Conservation (phyloP, 2,797 vertebrate genomes). For the Smutsia gigantea region DNA sequence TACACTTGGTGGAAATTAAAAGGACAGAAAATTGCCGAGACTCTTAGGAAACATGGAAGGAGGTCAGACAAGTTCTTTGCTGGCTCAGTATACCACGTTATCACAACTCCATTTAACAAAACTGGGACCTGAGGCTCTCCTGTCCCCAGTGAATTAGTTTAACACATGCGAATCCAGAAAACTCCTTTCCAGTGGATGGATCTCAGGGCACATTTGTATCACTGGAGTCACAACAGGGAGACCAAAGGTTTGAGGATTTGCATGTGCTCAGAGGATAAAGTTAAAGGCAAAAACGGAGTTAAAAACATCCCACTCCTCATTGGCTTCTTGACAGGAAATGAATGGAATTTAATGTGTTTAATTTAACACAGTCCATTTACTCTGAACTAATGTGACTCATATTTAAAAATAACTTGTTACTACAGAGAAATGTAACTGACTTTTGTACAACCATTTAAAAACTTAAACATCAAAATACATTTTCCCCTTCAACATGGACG, state of each 20-base stretch:
- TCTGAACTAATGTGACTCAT: background rate
- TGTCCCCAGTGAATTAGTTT: conserved; percentile 34
- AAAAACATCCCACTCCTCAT: background rate
- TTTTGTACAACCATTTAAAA: background rate
- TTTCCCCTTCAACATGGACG: background rate
- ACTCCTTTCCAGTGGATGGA: background rate
- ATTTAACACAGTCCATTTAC: background rate
- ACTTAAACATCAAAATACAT: background rate
- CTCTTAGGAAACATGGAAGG: conserved; percentile 69
- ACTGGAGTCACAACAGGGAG: background rate
- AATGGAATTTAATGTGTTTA: background rate
- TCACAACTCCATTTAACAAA: conserved; percentile 65
- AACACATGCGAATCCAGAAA: conserved; percentile 27
- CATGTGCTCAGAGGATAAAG: background rate
- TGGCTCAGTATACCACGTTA: background rate
- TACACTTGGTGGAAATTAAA: background rate
- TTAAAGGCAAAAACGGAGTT: background rate
- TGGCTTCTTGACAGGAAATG: background rate
- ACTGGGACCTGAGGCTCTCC: conserved; percentile 56
- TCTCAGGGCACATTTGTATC: background rate
- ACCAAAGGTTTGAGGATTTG: background rate
- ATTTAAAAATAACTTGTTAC: background rate
- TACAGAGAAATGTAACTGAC: background rate
- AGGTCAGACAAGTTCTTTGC: conserved; percentile 58
- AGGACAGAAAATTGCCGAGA: background rate